Percentiles rank a stretch among this genome's conserved stretches.
These are phyloP conservation scores for Phalloptychus januarius DNA, from an alignment of 2,797 vertebrate genomes.

Conservation along the genomic window DNA sequence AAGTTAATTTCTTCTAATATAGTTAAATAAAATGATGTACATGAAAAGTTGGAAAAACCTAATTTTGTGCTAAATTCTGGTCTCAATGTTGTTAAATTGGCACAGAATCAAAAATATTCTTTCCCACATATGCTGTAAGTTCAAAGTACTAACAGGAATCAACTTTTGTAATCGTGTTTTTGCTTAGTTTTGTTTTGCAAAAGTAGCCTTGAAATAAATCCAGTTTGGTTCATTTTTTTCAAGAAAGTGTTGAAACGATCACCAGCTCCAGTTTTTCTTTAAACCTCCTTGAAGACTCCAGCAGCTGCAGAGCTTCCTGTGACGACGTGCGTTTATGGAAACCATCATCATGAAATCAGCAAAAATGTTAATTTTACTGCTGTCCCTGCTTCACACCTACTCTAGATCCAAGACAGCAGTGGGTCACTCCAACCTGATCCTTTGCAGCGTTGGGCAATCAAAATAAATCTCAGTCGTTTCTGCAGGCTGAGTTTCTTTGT, in stretches of 20 bases:
- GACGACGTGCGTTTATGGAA: neutral
- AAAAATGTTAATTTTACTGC: neutral
- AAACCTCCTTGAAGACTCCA: neutral
- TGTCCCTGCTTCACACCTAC: neutral
- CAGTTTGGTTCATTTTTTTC: neutral
- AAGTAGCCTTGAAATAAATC: neutral
- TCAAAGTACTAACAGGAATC: neutral
- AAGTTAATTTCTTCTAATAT: neutral
- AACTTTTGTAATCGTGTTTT: neutral
- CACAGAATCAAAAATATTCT: neutral
- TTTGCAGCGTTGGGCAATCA: neutral
- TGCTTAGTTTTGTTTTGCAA: neutral
- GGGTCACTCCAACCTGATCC: neutral
- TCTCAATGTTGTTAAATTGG: neutral
- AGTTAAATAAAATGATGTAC: neutral
- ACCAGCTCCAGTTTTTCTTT: neutral
- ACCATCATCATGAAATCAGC: neutral
- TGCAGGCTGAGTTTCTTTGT: neutral
- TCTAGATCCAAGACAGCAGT: neutral
- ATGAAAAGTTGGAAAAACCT: neutral
- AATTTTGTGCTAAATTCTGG: neutral
- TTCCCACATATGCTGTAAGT: neutral
- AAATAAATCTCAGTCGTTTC: neutral
- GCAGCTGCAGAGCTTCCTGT: neutral
- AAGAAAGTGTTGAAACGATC: neutral